Evolutionary conservation across 2,797 vertebrate genomes (phyloP).

Genomic region (Strix occidentalis): DNA sequence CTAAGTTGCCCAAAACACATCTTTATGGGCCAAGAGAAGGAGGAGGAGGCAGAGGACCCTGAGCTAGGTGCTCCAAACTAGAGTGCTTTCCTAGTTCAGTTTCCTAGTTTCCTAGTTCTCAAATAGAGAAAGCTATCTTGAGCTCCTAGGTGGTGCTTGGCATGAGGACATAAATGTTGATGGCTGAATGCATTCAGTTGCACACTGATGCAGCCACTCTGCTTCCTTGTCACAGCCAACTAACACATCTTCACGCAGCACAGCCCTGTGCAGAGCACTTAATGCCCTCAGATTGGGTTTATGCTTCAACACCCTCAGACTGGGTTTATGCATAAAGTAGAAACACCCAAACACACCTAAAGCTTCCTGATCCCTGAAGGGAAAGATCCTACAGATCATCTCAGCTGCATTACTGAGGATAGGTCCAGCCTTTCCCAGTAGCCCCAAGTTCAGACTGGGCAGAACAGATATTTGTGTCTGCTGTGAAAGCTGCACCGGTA

Average conservation of each 20-base stretch:
- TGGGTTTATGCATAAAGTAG: neutral
- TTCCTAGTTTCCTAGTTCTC: too few relatives aligned
- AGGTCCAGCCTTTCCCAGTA: neutral
- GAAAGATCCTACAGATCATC: neutral
- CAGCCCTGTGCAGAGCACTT: neutral
- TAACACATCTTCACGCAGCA: neutral
- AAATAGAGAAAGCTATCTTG: neutral
- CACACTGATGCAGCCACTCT: neutral
- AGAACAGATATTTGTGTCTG: neutral
- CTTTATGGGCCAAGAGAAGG: neutral
- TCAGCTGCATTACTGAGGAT: neutral
- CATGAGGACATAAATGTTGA: neutral
- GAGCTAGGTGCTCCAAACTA: neutral
- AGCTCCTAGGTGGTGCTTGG: neutral
- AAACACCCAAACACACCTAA: neutral
- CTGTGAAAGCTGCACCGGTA: neutral
- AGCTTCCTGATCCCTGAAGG: neutral
- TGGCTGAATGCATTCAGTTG: neutral
- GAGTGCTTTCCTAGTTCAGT: neutral
- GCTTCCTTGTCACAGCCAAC: neutral
- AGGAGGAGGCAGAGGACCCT: neutral
- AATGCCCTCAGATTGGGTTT: neutral
- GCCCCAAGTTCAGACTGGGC: neutral
- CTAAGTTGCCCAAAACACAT: neutral
- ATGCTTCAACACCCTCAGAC: neutral